Evolutionary conservation across 1,140 invertebrate species (phyloP).

Genomic region (Hyles vespertilio): DNA sequence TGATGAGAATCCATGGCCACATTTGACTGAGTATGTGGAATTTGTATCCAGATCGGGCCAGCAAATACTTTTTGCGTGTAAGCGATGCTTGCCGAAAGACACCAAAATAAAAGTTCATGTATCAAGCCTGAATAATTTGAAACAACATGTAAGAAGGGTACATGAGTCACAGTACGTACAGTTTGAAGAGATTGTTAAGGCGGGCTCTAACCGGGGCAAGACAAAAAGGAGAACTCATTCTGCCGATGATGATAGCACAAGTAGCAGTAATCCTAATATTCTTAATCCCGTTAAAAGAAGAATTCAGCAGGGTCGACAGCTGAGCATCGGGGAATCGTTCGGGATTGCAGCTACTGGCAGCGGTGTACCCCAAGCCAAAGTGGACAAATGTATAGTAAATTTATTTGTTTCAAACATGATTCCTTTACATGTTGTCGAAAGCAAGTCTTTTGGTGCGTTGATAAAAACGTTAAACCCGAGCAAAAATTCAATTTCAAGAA

Average conservation of each 20-base stretch:
- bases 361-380: slow-evolving; percentile 19
- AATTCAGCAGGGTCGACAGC: slow-evolving; percentile 10
- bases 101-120: slow-evolving; percentile 15
- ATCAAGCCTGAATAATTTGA: slow-evolving; percentile 13
- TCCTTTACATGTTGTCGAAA: slow-evolving; percentile 23
- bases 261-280: slow-evolving; percentile 5
- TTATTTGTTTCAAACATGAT: slow-evolving; percentile 25
- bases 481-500: slow-evolving; percentile 22
- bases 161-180: slow-evolving; percentile 16
- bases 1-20: slow-evolving; percentile 18
- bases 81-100: slow-evolving; percentile 19
- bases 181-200: slow-evolving; percentile 22
- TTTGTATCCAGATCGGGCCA: slow-evolving; percentile 9
- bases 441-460: slow-evolving; percentile 17
- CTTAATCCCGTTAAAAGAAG: slow-evolving; percentile 12
- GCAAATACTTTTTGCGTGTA: slow-evolving; percentile 17
- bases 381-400: slow-evolving; percentile 21
- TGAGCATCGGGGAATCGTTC: slow-evolving; percentile 20
- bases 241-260: slow-evolving; percentile 7
- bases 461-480: slow-evolving; percentile 19
- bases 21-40: slow-evolving; percentile 21
- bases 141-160: slow-evolving; percentile 18
- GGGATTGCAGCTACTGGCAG: slow-evolving; percentile 22
- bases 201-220: slow-evolving; percentile 18
- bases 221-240: slow-evolving; percentile 17